Conservation (phyloP, 92 coral and sea anemone genomes). For the Zoanthus sansibaricus region DNA sequence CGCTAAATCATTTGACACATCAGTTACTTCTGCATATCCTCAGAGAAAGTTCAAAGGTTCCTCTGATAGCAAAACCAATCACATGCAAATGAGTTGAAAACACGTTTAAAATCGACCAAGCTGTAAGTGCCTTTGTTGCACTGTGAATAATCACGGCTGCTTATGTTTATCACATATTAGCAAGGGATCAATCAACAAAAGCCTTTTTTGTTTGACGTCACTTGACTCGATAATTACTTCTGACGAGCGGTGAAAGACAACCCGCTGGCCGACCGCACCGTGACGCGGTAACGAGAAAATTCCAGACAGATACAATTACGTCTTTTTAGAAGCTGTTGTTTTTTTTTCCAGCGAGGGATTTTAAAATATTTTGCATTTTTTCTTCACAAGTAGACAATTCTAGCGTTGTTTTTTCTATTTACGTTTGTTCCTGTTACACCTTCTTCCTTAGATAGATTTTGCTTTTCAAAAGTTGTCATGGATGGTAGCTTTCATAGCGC, state of each 20-base stretch:
- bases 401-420: no score
- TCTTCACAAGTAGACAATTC: no score
- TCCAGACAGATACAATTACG: neutral
- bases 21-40: neutral
- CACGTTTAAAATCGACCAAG: constrained; percentile 33
- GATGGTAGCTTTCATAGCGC: no score
- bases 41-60: constrained; percentile 5
- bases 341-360: no score
- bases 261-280: neutral
- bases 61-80: constrained; percentile 10
- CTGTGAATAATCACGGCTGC: constrained; percentile 18
- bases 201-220: constrained; percentile 49
- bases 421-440: no score
- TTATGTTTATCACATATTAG: constrained; percentile 43
- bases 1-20: neutral
- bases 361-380: no score
- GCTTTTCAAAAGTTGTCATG: no score
- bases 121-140: constrained; percentile 24
- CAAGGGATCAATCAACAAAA: constrained; percentile 34
- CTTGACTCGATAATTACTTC: neutral
- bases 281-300: neutral
- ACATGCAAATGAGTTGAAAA: constrained; percentile 30
- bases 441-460: no score
- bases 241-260: constrained; percentile 12
- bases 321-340: neutral